Evolutionary conservation across 2,113 vertebrate species (phyloP).

Genomic region (Pachypanchax playfairii): DNA sequence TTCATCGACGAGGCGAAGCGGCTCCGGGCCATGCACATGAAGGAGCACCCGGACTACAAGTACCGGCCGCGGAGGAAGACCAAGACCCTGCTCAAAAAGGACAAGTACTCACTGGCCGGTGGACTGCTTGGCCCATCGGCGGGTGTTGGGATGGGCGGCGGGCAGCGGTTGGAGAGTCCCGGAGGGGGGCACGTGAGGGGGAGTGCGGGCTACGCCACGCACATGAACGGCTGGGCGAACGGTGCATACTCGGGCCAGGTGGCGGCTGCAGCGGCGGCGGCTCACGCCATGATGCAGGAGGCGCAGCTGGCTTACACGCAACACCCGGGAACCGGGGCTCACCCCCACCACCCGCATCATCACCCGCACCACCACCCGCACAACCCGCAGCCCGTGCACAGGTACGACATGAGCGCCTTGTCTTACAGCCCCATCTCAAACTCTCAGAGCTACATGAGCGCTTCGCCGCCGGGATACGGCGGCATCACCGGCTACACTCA

Average conservation of each 20-base stretch:
- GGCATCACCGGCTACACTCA: conserved; percentile 87
- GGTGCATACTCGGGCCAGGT: conserved; percentile 91
- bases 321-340: conserved; percentile 87
- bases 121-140: conserved; percentile 83
- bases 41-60: conserved; percentile 99
- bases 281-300: conserved; percentile 95
- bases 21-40: conserved; percentile 97
- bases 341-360: conserved; percentile 82
- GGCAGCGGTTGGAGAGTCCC: conserved; percentile 89
- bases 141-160: conserved; percentile 84
- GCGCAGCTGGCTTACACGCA: conserved; percentile 94
- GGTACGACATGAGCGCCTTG: conserved; percentile 92
- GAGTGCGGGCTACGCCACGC: conserved; percentile 85
- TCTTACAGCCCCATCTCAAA: conserved; percentile 94
- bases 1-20: conserved; percentile 98
- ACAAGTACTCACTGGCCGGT: conserved; percentile 95
- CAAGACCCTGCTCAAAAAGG: conserved; percentile 97
- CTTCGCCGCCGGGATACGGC: conserved; percentile 90
- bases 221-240: conserved; percentile 97
- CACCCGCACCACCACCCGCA: conserved; percentile 82
- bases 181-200: conserved; percentile 82
- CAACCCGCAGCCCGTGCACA: conserved; percentile 90
- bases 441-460: conserved; percentile 95
- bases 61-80: conserved; percentile 96
- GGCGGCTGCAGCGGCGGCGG: conserved; percentile 90